Conservation (phyloP, 2,888 invertebrate species). For the Tenthredo mesomela region DNA sequence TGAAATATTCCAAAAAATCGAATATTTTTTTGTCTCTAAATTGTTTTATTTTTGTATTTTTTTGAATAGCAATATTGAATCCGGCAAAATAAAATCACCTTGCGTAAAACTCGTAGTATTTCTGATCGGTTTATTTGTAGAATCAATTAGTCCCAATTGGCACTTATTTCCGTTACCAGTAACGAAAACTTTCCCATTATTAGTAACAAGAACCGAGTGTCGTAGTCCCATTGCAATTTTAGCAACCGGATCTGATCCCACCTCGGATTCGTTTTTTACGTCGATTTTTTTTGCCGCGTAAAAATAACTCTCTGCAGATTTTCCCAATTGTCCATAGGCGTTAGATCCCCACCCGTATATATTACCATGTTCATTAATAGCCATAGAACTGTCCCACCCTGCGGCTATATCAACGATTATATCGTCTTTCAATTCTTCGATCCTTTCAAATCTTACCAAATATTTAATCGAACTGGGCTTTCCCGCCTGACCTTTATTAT, state of each 20-base stretch:
- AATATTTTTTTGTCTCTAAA: background rate
- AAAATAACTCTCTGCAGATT: background rate
- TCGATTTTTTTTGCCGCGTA: conserved; percentile 48
- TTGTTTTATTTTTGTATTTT: background rate
- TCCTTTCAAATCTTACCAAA: conserved; percentile 64
- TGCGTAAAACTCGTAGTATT: conserved; percentile 77
- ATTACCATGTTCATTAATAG: conserved; percentile 84
- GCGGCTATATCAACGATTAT: conserved; percentile 84
- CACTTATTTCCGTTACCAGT: conserved; percentile 86
- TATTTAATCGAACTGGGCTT: conserved; percentile 78
- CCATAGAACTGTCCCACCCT: conserved; percentile 92
- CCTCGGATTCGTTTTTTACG: conserved; percentile 68
- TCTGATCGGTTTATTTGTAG: conserved; percentile 71
- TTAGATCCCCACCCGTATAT: conserved; percentile 93
- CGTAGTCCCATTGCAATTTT: conserved; percentile 83
- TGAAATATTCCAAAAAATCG: background rate
- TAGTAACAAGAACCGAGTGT: conserved; percentile 84
- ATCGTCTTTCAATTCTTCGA: conserved; percentile 71
- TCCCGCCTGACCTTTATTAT: conserved; percentile 87
- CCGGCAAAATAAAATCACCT: conserved; percentile 66
- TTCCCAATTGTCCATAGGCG: conserved; percentile 87
- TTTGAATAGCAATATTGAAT: background rate
- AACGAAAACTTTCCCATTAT: conserved; percentile 82
- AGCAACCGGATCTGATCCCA: conserved; percentile 66
- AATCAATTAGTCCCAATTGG: conserved; percentile 82